These are phyloP conservation scores for Mnemiopsis leidyi DNA, from an alignment of 37 sponge, comb jelly and placozoan species.

Conservation along the genomic window DNA sequence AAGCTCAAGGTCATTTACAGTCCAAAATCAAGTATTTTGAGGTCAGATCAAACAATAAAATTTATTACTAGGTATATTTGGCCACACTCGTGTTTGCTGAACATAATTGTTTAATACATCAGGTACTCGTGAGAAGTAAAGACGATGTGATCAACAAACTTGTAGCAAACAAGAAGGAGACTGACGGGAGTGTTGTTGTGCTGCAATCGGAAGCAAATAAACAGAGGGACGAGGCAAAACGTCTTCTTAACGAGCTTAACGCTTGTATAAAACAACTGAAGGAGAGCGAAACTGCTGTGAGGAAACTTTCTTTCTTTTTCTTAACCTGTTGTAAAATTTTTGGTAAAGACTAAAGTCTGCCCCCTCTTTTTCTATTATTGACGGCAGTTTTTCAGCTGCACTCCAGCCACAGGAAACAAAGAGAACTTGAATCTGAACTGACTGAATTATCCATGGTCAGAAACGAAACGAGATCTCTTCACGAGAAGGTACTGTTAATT, in stretches of 20 bases:
- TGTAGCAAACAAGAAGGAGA: background rate
- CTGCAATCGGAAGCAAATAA: background rate
- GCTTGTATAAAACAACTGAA: background rate
- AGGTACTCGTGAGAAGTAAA: background rate
- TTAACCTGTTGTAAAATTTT: too few species aligned
- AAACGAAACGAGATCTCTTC: background rate
- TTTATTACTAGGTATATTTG: too few species aligned
- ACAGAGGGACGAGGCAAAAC: background rate
- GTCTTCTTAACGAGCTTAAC: background rate
- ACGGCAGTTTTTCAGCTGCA: background rate
- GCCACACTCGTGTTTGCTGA: too few species aligned
- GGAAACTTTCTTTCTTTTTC: too few species aligned
- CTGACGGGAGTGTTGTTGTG: background rate
- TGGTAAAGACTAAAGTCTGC: too few species aligned
- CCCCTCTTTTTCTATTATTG: too few species aligned
- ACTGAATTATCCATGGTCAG: background rate
- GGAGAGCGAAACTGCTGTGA: background rate
- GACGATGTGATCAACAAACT: conserved; percentile 7
- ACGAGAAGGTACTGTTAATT: background rate
- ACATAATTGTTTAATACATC: too few species aligned
- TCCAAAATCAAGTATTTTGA: too few species aligned
- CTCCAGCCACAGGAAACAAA: background rate
- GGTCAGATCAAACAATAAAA: background rate
- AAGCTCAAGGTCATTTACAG: background rate
- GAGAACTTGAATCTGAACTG: background rate